Evolutionary conservation across 2,113 vertebrate species (phyloP).

Genomic region (Balaenoptera acutorostrata): DNA sequence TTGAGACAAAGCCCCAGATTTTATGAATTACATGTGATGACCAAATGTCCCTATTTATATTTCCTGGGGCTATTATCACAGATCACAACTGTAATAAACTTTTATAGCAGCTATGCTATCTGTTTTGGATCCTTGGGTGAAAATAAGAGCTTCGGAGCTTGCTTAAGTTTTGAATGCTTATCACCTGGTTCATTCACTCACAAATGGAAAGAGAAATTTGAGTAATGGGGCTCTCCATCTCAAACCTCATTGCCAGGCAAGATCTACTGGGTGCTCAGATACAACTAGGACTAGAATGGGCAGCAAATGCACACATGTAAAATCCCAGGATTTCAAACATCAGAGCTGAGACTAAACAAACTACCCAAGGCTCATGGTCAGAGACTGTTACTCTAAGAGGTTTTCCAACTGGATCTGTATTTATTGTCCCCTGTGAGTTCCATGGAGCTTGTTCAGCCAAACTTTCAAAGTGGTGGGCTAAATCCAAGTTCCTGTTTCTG

Average conservation of each 20-base stretch:
- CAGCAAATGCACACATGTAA: neutral
- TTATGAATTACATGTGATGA: neutral
- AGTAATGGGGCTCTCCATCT: neutral
- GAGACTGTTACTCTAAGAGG: neutral
- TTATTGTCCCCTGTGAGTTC: neutral
- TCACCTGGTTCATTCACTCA: neutral
- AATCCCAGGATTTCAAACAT: neutral
- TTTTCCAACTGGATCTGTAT: neutral
- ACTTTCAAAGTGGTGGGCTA: neutral
- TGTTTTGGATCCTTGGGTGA: slow-evolving; percentile 3
- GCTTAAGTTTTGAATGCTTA: neutral
- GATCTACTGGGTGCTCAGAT: neutral
- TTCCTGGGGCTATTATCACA: slow-evolving; percentile 11
- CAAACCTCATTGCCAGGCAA: neutral
- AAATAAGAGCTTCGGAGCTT: slow-evolving; percentile 14
- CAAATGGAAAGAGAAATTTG: slow-evolving; percentile 15
- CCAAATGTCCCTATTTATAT: neutral
- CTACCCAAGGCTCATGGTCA: neutral
- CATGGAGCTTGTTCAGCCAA: neutral
- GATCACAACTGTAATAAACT: slow-evolving; percentile 6
- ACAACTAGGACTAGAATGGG: neutral
- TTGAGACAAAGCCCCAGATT: slow-evolving; percentile 42
- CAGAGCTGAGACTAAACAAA: neutral
- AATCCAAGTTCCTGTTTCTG: neutral
- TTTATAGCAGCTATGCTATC: neutral